Percentiles rank a stretch among this genome's conserved stretches.
phyloP scores from a whole-genome alignment of 2,888 invertebrate genomes.

The Harpalus rubripes region DNA sequence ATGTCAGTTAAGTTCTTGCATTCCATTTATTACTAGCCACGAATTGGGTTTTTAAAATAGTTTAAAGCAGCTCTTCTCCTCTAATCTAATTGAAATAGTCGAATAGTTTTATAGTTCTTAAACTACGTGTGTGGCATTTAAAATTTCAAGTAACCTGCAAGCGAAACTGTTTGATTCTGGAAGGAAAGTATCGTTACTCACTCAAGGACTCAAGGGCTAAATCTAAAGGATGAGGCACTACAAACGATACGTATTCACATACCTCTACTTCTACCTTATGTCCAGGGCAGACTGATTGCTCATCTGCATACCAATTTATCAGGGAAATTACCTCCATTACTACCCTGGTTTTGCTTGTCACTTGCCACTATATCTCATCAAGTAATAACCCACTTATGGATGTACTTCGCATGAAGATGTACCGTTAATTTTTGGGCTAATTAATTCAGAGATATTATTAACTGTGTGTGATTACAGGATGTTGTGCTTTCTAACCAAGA shows the following conservation, averaged over 20 bases:
- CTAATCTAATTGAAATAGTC: constrained; percentile 15
- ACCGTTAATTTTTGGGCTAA: constrained; percentile 2
- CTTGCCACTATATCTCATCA: constrained; percentile 10
- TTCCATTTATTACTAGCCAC: background rate
- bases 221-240: background rate
- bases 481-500: too few relatives aligned
- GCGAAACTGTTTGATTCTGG: background rate
- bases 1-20: background rate
- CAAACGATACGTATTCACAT: background rate
- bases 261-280: constrained; percentile 7
- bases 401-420: constrained; percentile 1
- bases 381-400: constrained; percentile 6
- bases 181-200: background rate
- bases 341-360: constrained; percentile 34
- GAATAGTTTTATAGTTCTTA: constrained; percentile 20
- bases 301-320: constrained; percentile 50
- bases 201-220: background rate
- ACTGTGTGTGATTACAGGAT: background rate
- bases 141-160: constrained; percentile 10
- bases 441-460: background rate
- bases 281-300: constrained; percentile 23
- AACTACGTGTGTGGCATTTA: constrained; percentile 32
- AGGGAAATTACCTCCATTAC: constrained; percentile 38
- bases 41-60: background rate
- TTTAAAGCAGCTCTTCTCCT: background rate